Conservation (phyloP, 2,797 vertebrate genomes). For the Yasuhikotakia modesta region DNA sequence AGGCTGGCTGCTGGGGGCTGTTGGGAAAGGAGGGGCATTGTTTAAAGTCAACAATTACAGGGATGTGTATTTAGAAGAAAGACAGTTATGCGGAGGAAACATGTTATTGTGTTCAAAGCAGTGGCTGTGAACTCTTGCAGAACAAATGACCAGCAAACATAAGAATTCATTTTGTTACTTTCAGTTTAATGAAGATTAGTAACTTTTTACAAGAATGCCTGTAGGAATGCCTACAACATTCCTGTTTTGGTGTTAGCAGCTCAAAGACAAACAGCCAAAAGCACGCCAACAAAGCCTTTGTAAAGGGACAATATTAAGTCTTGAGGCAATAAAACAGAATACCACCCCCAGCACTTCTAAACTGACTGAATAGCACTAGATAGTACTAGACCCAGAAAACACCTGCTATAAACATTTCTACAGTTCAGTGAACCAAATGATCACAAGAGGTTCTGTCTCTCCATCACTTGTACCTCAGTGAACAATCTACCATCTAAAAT, state of each 20-base stretch:
- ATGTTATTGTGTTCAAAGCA: not conserved
- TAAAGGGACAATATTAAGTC: not conserved
- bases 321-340: not conserved
- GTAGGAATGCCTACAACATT: not conserved
- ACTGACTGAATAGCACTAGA: slow-evolving; percentile 8
- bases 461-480: not conserved
- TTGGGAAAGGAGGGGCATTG: not conserved
- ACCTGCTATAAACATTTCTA: slow-evolving; percentile 7
- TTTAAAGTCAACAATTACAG: not conserved
- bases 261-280: not conserved
- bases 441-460: slow-evolving; percentile 13
- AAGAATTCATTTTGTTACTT: not conserved
- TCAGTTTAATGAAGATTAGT: not conserved
- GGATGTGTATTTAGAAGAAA: not conserved
- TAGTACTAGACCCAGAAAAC: slow-evolving; percentile 17
- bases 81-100: too few species aligned
- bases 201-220: not conserved
- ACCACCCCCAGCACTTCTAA: not conserved
- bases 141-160: not conserved
- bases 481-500: not conserved
- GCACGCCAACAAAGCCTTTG: not conserved
- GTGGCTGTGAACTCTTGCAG: not conserved
- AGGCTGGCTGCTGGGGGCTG: not conserved
- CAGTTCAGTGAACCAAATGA: slow-evolving; percentile 38
- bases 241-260: slow-evolving; percentile 11